Evolutionary conservation across 1,140 invertebrate genomes (phyloP).

Genomic region (Drosophila guanche): DNA sequence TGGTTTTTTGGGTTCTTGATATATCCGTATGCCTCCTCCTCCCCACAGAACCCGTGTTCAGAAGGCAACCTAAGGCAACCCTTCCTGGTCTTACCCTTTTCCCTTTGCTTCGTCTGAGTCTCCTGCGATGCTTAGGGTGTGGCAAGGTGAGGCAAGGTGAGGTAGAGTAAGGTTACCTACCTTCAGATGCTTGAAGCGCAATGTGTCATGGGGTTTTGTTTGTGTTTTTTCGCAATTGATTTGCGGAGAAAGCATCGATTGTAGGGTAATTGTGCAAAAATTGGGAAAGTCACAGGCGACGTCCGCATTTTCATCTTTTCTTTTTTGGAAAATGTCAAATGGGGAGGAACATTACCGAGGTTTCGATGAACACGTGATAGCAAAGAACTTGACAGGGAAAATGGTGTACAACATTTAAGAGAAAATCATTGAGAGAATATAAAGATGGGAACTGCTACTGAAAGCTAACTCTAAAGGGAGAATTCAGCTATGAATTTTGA

Average conservation of each 20-base stretch:
- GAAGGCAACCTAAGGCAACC: conserved; percentile 18
- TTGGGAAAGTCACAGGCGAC: conserved; percentile 75
- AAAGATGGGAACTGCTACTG: background rate
- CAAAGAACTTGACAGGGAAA: conserved; percentile 1
- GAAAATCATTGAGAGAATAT: background rate
- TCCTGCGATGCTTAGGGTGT: conserved; percentile 24
- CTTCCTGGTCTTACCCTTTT: conserved; percentile 43
- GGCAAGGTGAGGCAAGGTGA: conserved; percentile 72
- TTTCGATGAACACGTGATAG: conserved; percentile 34
- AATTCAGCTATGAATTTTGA: too few species aligned
- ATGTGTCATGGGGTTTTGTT: conserved; percentile 81
- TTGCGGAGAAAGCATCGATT: conserved; percentile 82
- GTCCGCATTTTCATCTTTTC: background rate
- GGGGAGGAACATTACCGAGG: conserved; percentile 38
- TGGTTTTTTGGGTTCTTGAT: conserved; percentile 41
- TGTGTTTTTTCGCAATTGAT: conserved; percentile 80
- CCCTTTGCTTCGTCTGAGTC: conserved; percentile 27
- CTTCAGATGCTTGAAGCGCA: conserved; percentile 21
- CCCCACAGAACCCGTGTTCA: background rate
- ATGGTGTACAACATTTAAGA: background rate
- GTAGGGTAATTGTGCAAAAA: conserved; percentile 80
- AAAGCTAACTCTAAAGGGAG: too few species aligned
- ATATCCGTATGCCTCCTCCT: conserved; percentile 14
- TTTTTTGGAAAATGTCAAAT: conserved; percentile 46
- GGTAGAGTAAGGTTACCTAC: conserved; percentile 53